Evolutionary conservation across 2,113 vertebrate species (phyloP), one percentile per base, ranked within the genome.

Genomic region (Casuarius casuarius): DNA sequence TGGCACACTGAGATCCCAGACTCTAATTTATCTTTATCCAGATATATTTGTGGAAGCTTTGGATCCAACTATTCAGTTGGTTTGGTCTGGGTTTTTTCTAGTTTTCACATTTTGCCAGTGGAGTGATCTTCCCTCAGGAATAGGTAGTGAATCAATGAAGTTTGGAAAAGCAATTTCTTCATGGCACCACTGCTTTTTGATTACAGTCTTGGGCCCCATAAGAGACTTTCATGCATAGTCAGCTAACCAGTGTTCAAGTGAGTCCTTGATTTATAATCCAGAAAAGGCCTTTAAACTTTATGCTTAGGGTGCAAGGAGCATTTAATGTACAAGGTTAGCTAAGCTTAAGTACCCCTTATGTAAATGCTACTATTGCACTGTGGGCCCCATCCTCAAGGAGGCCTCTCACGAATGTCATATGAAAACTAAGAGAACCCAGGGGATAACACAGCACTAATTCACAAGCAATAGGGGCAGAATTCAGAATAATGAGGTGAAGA

Each of bases 371-470:
- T 46, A 1, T 14, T 42, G 59, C 40, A 18, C 15, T 42, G 48
- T 0, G 0, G n/a, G 12, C n/a, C 15, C 20, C 20, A 20, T 51
- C 38, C 62, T 40, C 0, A 0, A 83, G 25, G 7, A 70, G 21
- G 19, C 2, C 12, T 7, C 40, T 84, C 9, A 62, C 54, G 56
- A 78, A 78, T 7, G 22, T 17, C 17, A 87, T 35, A 44, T 16
- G 3, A 4, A 80, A 76, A 26, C 22, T 3, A 1, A 65, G 46
- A 23, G 22, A n/a, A 51, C 6, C 13, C 54, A 44, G 12, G 13
- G 13, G 13, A n/a, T 63, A 70, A 77, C 0, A 5, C 65, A 65
- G 13, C 28, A 35, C n/a, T 56, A 67, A 52, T 61, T 52, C 33
- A 62, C 19, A 28, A 66, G 52, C 29, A 83, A 12, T 40, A 42